Evolutionary conservation across 2,797 vertebrate genomes (phyloP), one percentile per base, ranked within the genome.

Genomic region (Crenuchus spilurus): DNA sequence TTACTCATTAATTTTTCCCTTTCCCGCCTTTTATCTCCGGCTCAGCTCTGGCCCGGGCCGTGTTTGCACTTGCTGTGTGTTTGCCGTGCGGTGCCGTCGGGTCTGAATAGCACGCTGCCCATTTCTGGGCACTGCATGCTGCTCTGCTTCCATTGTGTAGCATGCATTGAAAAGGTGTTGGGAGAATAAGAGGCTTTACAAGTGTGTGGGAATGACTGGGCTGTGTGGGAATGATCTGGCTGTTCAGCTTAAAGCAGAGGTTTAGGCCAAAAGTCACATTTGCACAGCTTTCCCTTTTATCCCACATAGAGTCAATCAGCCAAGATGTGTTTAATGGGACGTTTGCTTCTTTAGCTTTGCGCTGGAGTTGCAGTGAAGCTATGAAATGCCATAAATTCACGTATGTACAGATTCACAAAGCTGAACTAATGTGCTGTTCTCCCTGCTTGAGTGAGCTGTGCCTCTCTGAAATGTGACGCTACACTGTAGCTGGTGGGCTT

Each of bases 1-100:
- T 82, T 82, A 81, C 70, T 83, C 74, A 80, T 83, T 83, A 79
- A 81, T 79, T 67, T 67, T n/a, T 66, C 24, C 67, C 51, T 72
- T 72, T 77, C 72, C 69, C 74, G 74, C 49, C 73, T 80, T 81
- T 81, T 74, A 75, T 76, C 62, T 72, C 46, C 35, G 35, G 31
- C n/a, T 3, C 48, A 52, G 42, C 66, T 48, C 54, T 49, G 46
- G 49, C 74, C 20, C 22, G 13, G 22, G 30, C 42, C 52, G 28
- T 69, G 58, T 70, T 75, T 79, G 35, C 67, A 72, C 77, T 55
- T 11, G 26, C 62, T 57, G 31, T 72, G 68, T 75, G 33, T 71
- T 72, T 64, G 67, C 74, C 16, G 42, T 72, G 54, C 60, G 72
- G 67, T 61, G 70, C 39, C 71, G 18, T 2, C 31, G 57, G 54